Evolutionary conservation across 1,140 invertebrate genomes (phyloP).

Genomic region (Drosophila sp.): DNA sequence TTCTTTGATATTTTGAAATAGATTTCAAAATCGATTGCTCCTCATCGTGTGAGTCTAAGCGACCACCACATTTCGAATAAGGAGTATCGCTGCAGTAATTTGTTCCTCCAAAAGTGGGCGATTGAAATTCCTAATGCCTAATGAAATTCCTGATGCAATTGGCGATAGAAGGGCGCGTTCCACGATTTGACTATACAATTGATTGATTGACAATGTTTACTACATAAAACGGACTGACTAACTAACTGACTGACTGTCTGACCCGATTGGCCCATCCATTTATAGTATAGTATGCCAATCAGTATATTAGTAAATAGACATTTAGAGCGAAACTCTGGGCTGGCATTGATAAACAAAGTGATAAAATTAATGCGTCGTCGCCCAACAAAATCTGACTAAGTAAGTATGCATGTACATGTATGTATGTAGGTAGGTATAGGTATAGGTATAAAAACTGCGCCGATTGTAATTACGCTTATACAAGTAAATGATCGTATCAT

Average conservation of each 20-base stretch:
- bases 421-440: not conserved
- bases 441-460: slow-evolving; percentile 42
- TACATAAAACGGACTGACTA: not conserved
- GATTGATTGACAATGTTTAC: slow-evolving; percentile 47
- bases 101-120: not conserved
- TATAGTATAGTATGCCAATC: not conserved
- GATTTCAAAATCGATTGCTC: not conserved
- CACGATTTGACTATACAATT: slow-evolving; percentile 46
- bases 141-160: slow-evolving; percentile 46
- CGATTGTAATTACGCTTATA: slow-evolving; percentile 69
- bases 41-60: too few species aligned
- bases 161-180: slow-evolving; percentile 31
- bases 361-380: slow-evolving; percentile 69
- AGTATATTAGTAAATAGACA: not conserved
- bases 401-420: not conserved
- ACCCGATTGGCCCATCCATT: slow-evolving; percentile 18
- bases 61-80: not conserved
- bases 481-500: slow-evolving; percentile 6
- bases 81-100: not conserved
- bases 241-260: slow-evolving; percentile 31
- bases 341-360: slow-evolving; percentile 67
- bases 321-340: slow-evolving; percentile 21
- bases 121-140: not conserved
- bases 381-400: slow-evolving; percentile 39
- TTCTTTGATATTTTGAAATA: not conserved